Base-by-base conservation (phyloP, 2,113 vertebrate species). In the Sakesphorus luctuosus region DNA sequence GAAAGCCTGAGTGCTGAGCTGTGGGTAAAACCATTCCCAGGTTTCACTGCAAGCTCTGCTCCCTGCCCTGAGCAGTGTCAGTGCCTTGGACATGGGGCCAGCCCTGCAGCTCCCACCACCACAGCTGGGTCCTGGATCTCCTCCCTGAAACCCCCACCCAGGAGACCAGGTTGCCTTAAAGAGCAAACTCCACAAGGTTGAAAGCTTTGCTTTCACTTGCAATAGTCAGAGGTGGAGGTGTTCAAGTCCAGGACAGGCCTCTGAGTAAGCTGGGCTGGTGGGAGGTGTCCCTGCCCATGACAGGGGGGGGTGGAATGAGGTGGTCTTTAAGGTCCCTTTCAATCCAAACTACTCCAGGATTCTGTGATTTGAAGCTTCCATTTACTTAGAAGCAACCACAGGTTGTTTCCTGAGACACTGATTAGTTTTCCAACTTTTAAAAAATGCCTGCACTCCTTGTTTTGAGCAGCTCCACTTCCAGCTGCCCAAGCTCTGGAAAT, bases 371-470 rank as follows among this genome's bases (percentile, higher is more conserved):
- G 56, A 63, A 84, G 73, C 18, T 36, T 87, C 20, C 8, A 19
- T 11, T 6, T 15, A 24, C 85, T 95, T 43, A 61, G 40, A 82
- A 84, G 19, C 72, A 88, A 15, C 17, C 18, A 3, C 4, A n/a
- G 36, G 7, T 26, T 59, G 43, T n/a, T 84, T 29, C 33, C 46
- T 38, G 40, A 23, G 15, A 52, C 5, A 2, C 69, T 35, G 63
- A 86, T 81, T 24, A 43, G 4, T 44, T 78, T 88, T 47, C 79
- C 3, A 69, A 18, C 50, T 35, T 73, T 50, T 53, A 5, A 29
- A 10, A 12, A 67, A 26, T 58, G 33, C 4, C 53, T 1, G 0
- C 11, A 1, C 5, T 20, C 10, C 14, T 53, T n/a, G 68, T 55
- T 49, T 71, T 76, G 84, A 73, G 71, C 59, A 92, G 35, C 55